phyloP scores from a whole-genome alignment of 1,140 invertebrate species.

The Euglossa dilemma region DNA sequence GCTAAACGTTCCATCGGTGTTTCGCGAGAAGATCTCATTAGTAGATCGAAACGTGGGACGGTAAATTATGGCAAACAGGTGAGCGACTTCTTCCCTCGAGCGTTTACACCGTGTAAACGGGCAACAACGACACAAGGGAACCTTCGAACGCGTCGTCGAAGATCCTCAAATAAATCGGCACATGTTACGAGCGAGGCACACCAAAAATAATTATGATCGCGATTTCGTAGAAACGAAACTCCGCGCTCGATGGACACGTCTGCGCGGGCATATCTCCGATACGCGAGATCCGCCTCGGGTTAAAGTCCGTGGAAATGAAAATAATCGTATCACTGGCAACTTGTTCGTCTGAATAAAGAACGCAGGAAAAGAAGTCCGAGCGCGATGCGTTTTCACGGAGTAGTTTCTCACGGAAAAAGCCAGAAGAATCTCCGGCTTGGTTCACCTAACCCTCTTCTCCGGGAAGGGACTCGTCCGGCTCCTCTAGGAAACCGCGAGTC shows the following conservation, averaged over 20 bases:
- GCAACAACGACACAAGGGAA: background rate
- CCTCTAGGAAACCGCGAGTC: no score
- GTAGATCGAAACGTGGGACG: constrained; percentile 17
- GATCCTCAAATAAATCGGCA: constrained; percentile 2
- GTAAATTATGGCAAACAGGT: constrained; percentile 39
- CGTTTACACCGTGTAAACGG: background rate
- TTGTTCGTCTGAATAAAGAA: background rate
- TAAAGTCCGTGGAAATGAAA: background rate
- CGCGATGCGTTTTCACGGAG: no score
- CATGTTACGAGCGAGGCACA: background rate
- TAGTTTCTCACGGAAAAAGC: no score
- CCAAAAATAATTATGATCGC: constrained; percentile 2
- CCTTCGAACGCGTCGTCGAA: constrained; percentile 3
- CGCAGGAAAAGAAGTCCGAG: background rate
- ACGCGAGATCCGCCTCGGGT: background rate
- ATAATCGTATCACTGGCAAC: background rate
- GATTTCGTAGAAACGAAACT: background rate
- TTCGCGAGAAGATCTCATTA: constrained; percentile 6
- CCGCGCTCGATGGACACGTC: no score
- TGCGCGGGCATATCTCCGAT: no score
- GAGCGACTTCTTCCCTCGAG: background rate
- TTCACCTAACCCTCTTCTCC: no score
- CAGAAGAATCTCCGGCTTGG: background rate
- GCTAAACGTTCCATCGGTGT: background rate
- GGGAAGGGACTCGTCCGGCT: no score